Conservation (phyloP, 2,113 vertebrate species). For the Chascanopsetta lugubris region DNA sequence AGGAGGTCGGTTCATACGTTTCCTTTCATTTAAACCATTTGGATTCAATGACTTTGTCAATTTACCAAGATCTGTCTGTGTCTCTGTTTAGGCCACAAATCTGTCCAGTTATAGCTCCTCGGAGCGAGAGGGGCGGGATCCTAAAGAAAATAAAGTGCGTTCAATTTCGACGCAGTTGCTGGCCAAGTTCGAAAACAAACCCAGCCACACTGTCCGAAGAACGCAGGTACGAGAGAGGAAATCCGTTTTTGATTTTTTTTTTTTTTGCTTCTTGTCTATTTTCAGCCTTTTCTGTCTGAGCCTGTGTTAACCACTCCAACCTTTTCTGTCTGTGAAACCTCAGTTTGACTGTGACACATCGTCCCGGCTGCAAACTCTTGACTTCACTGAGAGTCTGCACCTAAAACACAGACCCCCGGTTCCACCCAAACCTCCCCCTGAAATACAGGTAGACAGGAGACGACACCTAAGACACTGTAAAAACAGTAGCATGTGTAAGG, state of each 20-base stretch:
- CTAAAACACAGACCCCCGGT: constrained; percentile 78
- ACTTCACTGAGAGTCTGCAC: constrained; percentile 74
- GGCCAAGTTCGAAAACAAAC: constrained; percentile 91
- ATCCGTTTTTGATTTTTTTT: constrained; percentile 38
- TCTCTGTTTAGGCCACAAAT: constrained; percentile 76
- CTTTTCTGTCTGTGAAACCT: constrained; percentile 53
- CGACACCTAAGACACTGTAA: background rate
- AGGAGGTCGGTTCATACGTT: constrained; percentile 84
- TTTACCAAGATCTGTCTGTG: background rate
- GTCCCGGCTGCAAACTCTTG: constrained; percentile 67
- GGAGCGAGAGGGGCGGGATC: constrained; percentile 69
- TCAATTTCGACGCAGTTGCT: constrained; percentile 92
- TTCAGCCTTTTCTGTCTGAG: constrained; percentile 50
- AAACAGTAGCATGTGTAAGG: background rate
- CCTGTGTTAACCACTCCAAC: constrained; percentile 45
- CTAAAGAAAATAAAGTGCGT: constrained; percentile 93
- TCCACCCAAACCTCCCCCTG: constrained; percentile 79
- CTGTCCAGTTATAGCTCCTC: constrained; percentile 75
- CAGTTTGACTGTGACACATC: constrained; percentile 75
- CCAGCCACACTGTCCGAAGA: constrained; percentile 77
- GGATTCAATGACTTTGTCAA: background rate
- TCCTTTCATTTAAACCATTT: background rate
- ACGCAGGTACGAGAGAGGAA: constrained; percentile 82
- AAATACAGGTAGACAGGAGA: constrained; percentile 86
- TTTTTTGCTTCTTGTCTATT: too few species aligned